Evolutionary conservation across 1,140 invertebrate genomes (phyloP).

Genomic region (Dinoponera quadriceps): DNA sequence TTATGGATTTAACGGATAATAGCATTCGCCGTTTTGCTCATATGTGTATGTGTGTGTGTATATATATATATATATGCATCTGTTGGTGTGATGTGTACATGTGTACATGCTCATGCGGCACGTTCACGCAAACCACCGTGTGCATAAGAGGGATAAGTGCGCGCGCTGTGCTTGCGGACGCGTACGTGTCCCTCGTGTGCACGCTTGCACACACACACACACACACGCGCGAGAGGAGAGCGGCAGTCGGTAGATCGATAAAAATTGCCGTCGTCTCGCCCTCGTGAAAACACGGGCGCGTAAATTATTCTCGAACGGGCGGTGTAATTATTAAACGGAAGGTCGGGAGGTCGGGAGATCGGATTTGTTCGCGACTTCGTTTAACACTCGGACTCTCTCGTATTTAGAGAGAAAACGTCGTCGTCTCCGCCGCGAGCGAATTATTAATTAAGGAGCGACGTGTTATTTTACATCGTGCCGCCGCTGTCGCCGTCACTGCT

Average conservation of each 20-base stretch:
- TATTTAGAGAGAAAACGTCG: slow-evolving; percentile 29
- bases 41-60: too few relatives aligned
- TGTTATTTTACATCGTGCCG: slow-evolving; percentile 37
- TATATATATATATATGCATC: too few relatives aligned
- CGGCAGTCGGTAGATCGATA: slow-evolving; percentile 6
- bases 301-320: slow-evolving; percentile 17
- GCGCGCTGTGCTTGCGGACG: slow-evolving; percentile 7
- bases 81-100: too few relatives aligned
- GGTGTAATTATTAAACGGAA: slow-evolving; percentile 22
- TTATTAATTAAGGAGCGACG: slow-evolving; percentile 43
- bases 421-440: slow-evolving; percentile 3
- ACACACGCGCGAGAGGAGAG: neutral
- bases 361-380: neutral
- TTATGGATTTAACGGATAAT: slow-evolving; percentile 41
- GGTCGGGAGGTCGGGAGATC: neutral
- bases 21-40: slow-evolving; percentile 6
- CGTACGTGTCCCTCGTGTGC: neutral
- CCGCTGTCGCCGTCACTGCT: neutral
- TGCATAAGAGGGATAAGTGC: neutral
- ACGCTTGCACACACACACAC: neutral
- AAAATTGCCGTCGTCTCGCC: neutral
- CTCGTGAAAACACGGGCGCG: neutral
- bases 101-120: neutral
- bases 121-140: slow-evolving; percentile 29
- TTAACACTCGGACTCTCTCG: neutral